Conservation (phyloP, 2,797 vertebrate species). For the Uromys caudimaculatus region DNA sequence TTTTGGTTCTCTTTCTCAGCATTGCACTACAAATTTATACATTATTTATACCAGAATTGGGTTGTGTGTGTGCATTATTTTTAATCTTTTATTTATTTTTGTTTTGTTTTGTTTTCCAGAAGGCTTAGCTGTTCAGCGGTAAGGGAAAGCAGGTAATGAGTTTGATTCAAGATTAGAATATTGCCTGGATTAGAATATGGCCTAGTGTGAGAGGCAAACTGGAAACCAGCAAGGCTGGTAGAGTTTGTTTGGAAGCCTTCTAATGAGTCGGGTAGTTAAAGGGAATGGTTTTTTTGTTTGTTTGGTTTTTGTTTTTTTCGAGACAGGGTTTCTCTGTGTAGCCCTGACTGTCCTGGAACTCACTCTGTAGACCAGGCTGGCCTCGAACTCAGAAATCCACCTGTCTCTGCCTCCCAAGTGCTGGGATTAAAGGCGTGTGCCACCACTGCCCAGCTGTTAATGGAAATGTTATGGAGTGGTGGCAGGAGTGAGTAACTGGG, state of each 20-base stretch:
- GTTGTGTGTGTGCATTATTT: not conserved
- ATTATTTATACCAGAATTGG: not conserved
- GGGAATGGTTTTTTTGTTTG: no score
- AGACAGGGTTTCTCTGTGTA: no score
- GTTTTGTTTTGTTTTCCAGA: not conserved
- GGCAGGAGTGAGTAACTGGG: not conserved
- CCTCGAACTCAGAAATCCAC: no score
- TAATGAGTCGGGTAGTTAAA: not conserved
- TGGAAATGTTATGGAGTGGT: not conserved
- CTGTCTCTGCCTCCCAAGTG: no score
- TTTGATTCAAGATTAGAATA: not conserved
- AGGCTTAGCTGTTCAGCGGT: not conserved
- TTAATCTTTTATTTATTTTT: not conserved
- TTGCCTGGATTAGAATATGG: not conserved
- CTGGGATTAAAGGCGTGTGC: no score
- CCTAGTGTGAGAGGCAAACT: not conserved
- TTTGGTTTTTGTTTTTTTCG: no score
- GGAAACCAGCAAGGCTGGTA: not conserved
- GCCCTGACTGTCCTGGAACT: no score
- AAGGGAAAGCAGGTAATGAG: not conserved
- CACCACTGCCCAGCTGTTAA: no score
- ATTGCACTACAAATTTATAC: not conserved
- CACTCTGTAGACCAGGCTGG: no score
- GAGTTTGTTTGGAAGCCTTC: not conserved
- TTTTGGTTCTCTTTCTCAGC: not conserved